Evolutionary conservation across 2,888 invertebrate genomes (phyloP).

Genomic region (Zaprionus lineosus): DNA sequence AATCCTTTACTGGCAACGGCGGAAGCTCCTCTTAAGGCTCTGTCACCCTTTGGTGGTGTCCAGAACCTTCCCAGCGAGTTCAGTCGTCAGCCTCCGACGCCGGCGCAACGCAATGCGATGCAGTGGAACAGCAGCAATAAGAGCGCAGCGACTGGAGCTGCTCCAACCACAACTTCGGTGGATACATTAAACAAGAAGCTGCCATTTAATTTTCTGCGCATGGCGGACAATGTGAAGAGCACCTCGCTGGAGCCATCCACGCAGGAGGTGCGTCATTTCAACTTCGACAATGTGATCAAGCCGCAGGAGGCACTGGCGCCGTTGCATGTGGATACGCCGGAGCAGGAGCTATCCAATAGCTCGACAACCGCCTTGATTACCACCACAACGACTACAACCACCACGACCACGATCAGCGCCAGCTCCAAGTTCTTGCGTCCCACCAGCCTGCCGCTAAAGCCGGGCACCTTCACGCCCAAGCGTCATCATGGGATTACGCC

Average conservation of each 20-base stretch:
- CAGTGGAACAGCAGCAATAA: slow-evolving; percentile 58
- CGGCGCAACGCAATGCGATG: slow-evolving; percentile 72
- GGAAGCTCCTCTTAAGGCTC: slow-evolving; percentile 53
- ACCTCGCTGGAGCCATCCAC: slow-evolving; percentile 43
- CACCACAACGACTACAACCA: neutral
- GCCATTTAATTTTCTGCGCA: slow-evolving; percentile 81
- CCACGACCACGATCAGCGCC: slow-evolving; percentile 3
- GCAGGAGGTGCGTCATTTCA: slow-evolving; percentile 81
- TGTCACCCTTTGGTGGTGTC: slow-evolving; percentile 80
- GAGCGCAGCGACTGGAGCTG: slow-evolving; percentile 25
- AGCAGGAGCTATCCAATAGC: slow-evolving; percentile 22
- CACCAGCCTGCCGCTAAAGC: slow-evolving; percentile 91
- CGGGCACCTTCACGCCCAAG: slow-evolving; percentile 91
- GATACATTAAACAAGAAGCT: slow-evolving; percentile 71
- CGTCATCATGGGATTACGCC: slow-evolving; percentile 92
- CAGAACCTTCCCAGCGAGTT: slow-evolving; percentile 80
- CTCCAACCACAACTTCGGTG: slow-evolving; percentile 2
- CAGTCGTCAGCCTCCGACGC: slow-evolving; percentile 76
- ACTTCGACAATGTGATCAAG: slow-evolving; percentile 73
- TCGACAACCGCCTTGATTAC: neutral
- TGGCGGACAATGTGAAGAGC: slow-evolving; percentile 81
- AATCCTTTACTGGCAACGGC: slow-evolving; percentile 40
- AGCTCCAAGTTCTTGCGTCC: slow-evolving; percentile 89
- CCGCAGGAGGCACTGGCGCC: slow-evolving; percentile 61
- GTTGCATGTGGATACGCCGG: slow-evolving; percentile 79